Percentiles rank a stretch among this genome's conserved stretches.
phyloP scores from a whole-genome alignment of 2,888 invertebrate species.

The Drosophila percnosoma region DNA sequence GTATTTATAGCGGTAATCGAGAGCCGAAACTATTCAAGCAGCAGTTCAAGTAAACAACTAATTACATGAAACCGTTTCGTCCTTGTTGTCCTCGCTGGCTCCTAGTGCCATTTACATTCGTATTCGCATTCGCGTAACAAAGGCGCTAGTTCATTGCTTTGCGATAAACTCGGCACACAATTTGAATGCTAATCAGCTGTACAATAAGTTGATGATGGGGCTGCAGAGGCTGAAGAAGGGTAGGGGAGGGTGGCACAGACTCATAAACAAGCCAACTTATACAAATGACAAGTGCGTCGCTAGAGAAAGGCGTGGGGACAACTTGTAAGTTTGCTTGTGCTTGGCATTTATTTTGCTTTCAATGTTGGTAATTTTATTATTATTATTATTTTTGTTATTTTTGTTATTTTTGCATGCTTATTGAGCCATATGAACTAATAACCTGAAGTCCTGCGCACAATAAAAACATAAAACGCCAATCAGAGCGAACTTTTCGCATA shows the following conservation, averaged over 20 bases:
- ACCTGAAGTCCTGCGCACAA: constrained; percentile 73
- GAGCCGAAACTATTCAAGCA: constrained; percentile 42
- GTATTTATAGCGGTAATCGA: constrained; percentile 63
- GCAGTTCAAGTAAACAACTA: constrained; percentile 73
- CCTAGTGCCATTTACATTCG: constrained; percentile 9
- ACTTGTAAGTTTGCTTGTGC: constrained; percentile 16
- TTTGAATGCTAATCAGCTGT: constrained; percentile 77
- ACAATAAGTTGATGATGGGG: not conserved
- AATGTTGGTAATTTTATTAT: constrained; percentile 46
- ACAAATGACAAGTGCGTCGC: constrained; percentile 25
- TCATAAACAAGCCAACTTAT: constrained; percentile 58
- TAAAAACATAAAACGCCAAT: constrained; percentile 79
- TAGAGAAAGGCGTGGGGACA: not conserved
- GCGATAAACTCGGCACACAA: constrained; percentile 80
- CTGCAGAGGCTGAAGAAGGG: not conserved
- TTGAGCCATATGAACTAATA: constrained; percentile 75
- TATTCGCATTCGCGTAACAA: constrained; percentile 52
- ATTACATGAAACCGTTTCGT: constrained; percentile 57
- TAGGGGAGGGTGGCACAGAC: not conserved
- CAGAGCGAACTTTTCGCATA: constrained; percentile 74
- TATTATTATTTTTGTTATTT: constrained; percentile 3
- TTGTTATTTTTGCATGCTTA: constrained; percentile 60
- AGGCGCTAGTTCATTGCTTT: constrained; percentile 79
- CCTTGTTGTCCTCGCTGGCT: constrained; percentile 33
- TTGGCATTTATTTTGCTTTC: constrained; percentile 51